Conservation (phyloP, 2,113 vertebrate species). For the Corythaeola cristata region DNA sequence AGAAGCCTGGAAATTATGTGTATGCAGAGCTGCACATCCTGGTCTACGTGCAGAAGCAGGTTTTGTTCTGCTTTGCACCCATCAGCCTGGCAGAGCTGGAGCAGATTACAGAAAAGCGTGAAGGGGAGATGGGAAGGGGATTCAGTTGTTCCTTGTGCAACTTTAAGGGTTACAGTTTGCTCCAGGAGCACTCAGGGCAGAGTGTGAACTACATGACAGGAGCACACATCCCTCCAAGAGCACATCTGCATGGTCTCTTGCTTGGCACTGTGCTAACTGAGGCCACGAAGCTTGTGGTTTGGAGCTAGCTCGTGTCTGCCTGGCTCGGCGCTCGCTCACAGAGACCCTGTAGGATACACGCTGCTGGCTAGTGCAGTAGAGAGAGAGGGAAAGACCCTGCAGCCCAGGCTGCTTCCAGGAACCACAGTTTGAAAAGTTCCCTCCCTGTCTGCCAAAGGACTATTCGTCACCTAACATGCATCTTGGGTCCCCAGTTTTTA, state of each 20-base stretch:
- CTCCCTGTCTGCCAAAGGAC: neutral
- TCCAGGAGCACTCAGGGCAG: neutral
- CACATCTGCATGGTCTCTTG: neutral
- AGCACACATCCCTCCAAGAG: neutral
- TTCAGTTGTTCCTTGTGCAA: neutral
- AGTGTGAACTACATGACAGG: neutral
- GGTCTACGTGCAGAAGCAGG: rapidly evolving
- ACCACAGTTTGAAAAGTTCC: rapidly evolving
- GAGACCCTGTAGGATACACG: neutral
- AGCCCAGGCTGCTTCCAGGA: neutral
- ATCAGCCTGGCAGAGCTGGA: neutral
- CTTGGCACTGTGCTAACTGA: neutral
- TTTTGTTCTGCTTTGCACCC: neutral
- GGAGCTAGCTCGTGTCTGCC: neutral
- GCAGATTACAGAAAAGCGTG: neutral
- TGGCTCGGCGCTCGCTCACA: neutral
- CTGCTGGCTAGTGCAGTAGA: neutral
- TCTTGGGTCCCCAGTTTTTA: neutral
- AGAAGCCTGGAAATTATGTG: neutral
- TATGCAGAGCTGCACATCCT: neutral
- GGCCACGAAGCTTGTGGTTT: neutral
- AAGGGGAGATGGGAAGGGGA: neutral
- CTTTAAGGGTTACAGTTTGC: neutral
- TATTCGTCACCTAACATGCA: rapidly evolving
- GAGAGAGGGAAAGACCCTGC: neutral